These are phyloP conservation scores for Lanistes nyassanus DNA, from an alignment of 1,140 invertebrate species.

Conservation along the genomic window DNA sequence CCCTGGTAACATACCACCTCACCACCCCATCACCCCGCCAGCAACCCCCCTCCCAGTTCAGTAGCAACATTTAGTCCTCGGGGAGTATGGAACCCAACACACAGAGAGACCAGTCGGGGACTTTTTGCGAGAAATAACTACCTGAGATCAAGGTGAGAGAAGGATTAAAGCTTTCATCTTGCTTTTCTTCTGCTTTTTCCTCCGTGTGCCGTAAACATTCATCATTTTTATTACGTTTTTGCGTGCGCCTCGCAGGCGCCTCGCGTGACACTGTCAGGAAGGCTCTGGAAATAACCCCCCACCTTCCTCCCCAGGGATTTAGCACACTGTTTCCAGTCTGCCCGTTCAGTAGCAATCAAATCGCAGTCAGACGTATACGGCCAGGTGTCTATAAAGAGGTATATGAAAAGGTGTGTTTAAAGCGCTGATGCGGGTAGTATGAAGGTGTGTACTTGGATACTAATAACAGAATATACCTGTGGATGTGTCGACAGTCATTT, in stretches of 20 bases:
- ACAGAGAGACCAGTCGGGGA: neutral
- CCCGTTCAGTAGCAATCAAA: too few species aligned
- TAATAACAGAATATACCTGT: too few species aligned
- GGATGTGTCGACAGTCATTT: too few species aligned
- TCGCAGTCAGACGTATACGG: too few species aligned
- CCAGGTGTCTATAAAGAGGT: too few species aligned
- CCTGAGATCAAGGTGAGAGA: neutral
- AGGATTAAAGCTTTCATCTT: neutral
- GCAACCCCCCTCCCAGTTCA: neutral
- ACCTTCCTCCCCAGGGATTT: too few species aligned
- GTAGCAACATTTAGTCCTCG: neutral
- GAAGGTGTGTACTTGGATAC: too few species aligned
- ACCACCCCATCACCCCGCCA: neutral
- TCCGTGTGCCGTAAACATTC: neutral
- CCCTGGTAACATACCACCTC: neutral
- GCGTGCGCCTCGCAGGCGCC: neutral
- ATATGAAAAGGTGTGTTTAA: too few species aligned
- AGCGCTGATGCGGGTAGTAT: too few species aligned
- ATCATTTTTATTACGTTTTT: conserved; percentile 7
- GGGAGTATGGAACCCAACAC: neutral
- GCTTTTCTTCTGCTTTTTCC: neutral
- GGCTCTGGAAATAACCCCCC: too few species aligned
- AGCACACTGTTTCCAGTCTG: too few species aligned
- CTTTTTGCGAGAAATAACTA: neutral
- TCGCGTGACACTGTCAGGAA: too few species aligned